Percentiles rank a stretch among this genome's conserved stretches.
phyloP scores from a whole-genome alignment of 2,888 invertebrate species.

The Eucera pruinosa region DNA sequence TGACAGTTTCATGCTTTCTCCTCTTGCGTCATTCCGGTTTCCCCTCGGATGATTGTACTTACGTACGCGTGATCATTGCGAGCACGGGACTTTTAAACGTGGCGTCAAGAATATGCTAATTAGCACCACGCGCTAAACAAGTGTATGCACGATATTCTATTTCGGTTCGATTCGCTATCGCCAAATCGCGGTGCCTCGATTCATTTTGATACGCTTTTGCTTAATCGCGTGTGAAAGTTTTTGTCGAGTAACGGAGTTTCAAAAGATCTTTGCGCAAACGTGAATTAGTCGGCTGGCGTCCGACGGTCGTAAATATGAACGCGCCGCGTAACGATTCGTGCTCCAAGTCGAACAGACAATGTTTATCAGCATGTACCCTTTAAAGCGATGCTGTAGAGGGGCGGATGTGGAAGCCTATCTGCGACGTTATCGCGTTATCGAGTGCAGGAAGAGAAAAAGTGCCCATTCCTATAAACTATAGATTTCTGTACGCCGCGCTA shows the following conservation, averaged over 20 bases:
- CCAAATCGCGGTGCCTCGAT: too few species aligned
- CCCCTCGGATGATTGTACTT: slow-evolving; percentile 11
- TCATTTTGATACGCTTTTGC: not conserved
- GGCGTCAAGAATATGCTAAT: not conserved
- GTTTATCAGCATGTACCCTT: slow-evolving; percentile 8
- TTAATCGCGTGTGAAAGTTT: not conserved
- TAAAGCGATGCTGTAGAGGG: not conserved
- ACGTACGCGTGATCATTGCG: slow-evolving; percentile 42
- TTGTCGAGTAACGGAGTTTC: not conserved
- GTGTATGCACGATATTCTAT: not conserved
- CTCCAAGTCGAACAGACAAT: not conserved
- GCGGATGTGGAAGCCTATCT: not conserved
- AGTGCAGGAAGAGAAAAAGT: not conserved
- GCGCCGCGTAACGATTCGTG: not conserved
- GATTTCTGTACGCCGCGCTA: not conserved
- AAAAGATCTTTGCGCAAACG: not conserved
- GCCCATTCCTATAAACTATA: too few species aligned
- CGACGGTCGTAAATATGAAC: not conserved
- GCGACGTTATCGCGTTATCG: not conserved
- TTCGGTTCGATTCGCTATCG: not conserved
- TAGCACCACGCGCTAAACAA: not conserved
- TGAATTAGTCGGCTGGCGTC: not conserved
- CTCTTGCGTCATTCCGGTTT: slow-evolving; percentile 32
- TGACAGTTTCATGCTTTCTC: slow-evolving; percentile 23
- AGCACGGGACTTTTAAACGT: not conserved